Conservation (phyloP, 2,113 vertebrate genomes). For the Lampris megalopsis region DNA sequence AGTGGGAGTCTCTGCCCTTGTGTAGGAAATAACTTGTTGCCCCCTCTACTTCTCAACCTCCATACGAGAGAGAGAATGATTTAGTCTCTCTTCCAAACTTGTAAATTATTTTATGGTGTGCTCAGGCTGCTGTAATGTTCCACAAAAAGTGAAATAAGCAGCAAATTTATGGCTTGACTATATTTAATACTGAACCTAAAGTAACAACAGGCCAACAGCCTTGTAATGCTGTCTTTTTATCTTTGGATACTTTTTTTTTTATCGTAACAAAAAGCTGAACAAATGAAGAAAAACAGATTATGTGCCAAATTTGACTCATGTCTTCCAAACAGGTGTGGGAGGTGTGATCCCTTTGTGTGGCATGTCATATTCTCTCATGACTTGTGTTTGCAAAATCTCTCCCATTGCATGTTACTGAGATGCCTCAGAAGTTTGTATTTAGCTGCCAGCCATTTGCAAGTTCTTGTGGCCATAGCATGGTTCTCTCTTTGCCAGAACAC, state of each 20-base stretch:
- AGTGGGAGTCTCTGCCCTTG: constrained; percentile 18
- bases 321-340: constrained; percentile 21
- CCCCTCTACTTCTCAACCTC: constrained; percentile 2
- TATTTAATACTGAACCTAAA: constrained; percentile 36
- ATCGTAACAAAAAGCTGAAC: constrained; percentile 2
- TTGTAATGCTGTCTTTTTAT: constrained; percentile 11
- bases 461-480: constrained; percentile 20
- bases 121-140: constrained; percentile 22
- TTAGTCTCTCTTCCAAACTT: constrained; percentile 10
- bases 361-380: constrained; percentile 13
- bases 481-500: background rate
- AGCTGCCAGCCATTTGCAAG: constrained; percentile 17
- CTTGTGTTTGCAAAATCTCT: background rate
- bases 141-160: constrained; percentile 11
- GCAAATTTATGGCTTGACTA: constrained; percentile 12
- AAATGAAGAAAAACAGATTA: constrained; percentile 31
- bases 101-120: constrained; percentile 14
- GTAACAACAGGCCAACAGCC: background rate
- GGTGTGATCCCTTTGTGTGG: background rate
- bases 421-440: constrained; percentile 36
- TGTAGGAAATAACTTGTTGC: constrained; percentile 8
- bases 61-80: background rate
- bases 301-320: constrained; percentile 13
- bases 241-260: constrained; percentile 25
- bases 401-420: constrained; percentile 14